Evolutionary conservation across 2,113 vertebrate species (phyloP).

Genomic region (Anseranas semipalmata): DNA sequence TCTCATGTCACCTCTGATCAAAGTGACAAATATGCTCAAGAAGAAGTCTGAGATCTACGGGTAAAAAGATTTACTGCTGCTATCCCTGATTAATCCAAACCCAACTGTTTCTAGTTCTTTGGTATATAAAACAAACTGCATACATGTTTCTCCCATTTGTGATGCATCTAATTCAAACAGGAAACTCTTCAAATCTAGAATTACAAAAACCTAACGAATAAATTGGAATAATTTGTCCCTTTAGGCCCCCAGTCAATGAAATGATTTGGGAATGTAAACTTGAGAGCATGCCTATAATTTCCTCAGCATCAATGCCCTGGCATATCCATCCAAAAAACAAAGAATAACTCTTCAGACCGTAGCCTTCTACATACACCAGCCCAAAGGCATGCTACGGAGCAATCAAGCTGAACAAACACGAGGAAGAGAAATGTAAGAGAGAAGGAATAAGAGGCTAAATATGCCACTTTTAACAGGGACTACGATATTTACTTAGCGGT

Average conservation of each 20-base stretch:
- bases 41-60: neutral
- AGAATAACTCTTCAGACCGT: neutral
- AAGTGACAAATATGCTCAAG: neutral
- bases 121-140: neutral
- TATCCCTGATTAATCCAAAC: conserved; percentile 14
- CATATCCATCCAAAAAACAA: neutral
- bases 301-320: neutral
- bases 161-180: neutral
- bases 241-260: neutral
- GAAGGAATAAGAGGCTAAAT: neutral
- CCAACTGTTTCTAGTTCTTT: neutral
- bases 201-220: neutral
- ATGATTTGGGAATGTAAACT: neutral
- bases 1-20: conserved; percentile 41
- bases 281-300: neutral
- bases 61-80: conserved; percentile 1
- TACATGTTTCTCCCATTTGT: neutral
- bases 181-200: neutral
- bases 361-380: neutral
- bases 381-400: neutral
- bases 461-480: neutral
- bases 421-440: neutral
- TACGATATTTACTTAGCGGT: neutral
- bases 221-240: neutral
- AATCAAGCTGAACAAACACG: neutral